Percentiles rank a stretch among this genome's conserved stretches.
phyloP scores from a whole-genome alignment of 2,888 invertebrate species.

The Hesperia comma region DNA sequence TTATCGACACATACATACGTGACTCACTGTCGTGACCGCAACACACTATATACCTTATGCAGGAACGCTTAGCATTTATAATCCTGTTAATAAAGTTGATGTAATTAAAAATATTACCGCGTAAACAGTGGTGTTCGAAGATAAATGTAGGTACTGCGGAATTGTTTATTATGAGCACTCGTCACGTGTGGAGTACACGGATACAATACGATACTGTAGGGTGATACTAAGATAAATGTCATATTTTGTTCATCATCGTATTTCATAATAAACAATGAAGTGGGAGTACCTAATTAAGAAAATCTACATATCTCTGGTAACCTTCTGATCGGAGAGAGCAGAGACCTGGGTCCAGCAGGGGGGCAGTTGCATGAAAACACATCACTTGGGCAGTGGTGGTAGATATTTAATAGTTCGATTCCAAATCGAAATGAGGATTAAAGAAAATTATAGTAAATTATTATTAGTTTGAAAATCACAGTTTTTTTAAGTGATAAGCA shows the following conservation, averaged over 20 bases:
- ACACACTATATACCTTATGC: constrained; percentile 12
- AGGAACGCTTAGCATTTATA: constrained; percentile 5
- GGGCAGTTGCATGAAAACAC: too few species aligned
- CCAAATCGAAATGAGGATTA: too few species aligned
- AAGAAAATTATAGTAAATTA: too few species aligned
- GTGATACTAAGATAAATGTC: background rate
- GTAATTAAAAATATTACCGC: constrained; percentile 24
- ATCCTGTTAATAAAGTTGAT: background rate
- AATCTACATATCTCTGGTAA: too few species aligned
- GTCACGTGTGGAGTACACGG: constrained; percentile 27
- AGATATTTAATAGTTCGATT: too few species aligned
- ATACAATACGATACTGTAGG: constrained; percentile 29
- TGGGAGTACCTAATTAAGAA: too few species aligned
- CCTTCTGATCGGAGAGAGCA: too few species aligned
- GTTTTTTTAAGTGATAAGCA: too few species aligned
- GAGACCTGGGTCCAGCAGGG: too few species aligned
- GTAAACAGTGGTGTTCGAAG: constrained; percentile 7
- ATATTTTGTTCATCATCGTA: background rate
- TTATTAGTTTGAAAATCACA: too few species aligned
- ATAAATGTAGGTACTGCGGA: constrained; percentile 13
- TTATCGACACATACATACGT: constrained; percentile 27
- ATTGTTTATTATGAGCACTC: constrained; percentile 23
- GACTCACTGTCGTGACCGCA: constrained; percentile 21
- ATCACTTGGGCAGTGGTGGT: too few species aligned
- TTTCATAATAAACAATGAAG: background rate